Base-by-base conservation (phyloP, 2,797 vertebrate genomes). In the Sternarchorhynchus goeldii region DNA sequence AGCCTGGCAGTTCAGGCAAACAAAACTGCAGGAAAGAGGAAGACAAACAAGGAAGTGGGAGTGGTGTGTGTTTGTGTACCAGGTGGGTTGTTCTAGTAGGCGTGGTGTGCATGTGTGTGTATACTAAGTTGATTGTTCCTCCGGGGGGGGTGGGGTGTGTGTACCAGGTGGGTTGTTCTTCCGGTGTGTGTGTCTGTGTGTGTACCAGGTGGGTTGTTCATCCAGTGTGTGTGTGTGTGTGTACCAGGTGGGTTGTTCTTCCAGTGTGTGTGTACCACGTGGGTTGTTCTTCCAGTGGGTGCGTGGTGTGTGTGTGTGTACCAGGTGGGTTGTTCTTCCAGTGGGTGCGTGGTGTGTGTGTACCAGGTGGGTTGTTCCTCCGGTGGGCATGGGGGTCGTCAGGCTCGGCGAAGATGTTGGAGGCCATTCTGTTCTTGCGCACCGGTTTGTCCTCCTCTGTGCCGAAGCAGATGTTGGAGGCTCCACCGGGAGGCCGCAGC, bases 341-440 rank as follows among this genome's bases (percentile, higher is more conserved):
- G 84, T 93, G 92, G 64, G 93, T 92, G 18, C 94, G 96, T 83
- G 84, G 95, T 25, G 25, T 25, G 60, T 93, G 90, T 89, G 90
- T 89, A 93, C 92, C 84, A 89, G 93, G 87, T 90, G 94, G 94
- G 81, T 94, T 94, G 90, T 93, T 94, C 90, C 94, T 93, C 81
- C 93, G 90, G 84, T 93, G 92, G 64, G 93, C 93, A 16, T 94
- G 96, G 83, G 84, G 95, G 89, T 99, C 96, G 80, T 98, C 96
- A 20, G 95, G 93, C 83, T 96, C 95, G 63, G 95, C 96, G 60
- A 99, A 99, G 90, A 99, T 98, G 88, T 90, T 97, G 83, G 97
- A 99, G 82, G 96, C 96, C 94, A 97, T 98, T 88, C 95, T 99
- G 91, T 96, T 95, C 88, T 94, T 95, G 84, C 95, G 92, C 76